A percentile compares a stretch with the other conserved stretches of the same genome.
phyloP scores from a whole-genome alignment of 2,797 vertebrate species.

The Podargus strigoides region DNA sequence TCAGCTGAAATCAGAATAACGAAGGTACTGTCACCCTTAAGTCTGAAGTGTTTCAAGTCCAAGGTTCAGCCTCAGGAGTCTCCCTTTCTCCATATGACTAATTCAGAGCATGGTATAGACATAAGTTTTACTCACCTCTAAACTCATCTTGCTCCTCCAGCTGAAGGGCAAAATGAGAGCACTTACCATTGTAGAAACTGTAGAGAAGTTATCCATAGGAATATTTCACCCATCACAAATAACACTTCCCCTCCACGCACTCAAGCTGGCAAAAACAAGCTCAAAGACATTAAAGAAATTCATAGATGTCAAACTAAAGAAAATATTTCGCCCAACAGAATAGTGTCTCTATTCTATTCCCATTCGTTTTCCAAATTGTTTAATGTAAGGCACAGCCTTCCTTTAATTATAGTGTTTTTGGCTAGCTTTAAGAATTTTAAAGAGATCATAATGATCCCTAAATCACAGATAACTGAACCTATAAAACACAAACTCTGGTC shows the following conservation, averaged over 20 bases:
- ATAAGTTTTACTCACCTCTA: not conserved
- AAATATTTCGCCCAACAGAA: not conserved
- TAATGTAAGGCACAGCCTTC: conserved; percentile 13
- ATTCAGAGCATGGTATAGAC: no score
- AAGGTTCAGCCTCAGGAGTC: not conserved
- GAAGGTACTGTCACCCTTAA: not conserved
- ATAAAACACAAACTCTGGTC: not conserved
- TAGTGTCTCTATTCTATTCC: not conserved
- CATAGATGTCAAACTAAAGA: not conserved
- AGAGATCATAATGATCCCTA: conserved; percentile 34
- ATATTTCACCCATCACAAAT: not conserved
- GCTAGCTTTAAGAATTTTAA: conserved; percentile 33
- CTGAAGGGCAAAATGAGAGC: not conserved
- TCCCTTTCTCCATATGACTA: not conserved
- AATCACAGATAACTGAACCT: conserved; percentile 48
- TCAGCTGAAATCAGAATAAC: not conserved
- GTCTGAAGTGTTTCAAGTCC: not conserved
- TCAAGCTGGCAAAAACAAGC: not conserved
- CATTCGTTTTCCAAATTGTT: conserved; percentile 19
- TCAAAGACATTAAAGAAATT: not conserved
- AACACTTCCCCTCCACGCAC: not conserved
- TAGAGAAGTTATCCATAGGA: not conserved
- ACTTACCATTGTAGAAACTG: not conserved
- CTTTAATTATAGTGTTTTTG: conserved; percentile 49
- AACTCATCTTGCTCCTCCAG: not conserved